Base-by-base conservation (phyloP, 2,888 invertebrate species). In the Hypercompe scribonia region DNA sequence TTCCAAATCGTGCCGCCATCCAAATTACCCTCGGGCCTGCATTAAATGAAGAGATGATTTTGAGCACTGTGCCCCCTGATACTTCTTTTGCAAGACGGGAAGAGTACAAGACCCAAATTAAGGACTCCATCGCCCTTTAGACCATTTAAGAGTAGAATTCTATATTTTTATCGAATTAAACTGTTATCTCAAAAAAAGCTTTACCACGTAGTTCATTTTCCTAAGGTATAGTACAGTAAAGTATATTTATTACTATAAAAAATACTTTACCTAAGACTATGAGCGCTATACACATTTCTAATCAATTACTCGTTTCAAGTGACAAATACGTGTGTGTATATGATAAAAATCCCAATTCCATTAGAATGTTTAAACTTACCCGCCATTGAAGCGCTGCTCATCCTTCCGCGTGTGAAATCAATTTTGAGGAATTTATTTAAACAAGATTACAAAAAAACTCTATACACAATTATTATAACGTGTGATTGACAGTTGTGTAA, bases 371-470 rank as follows among this genome's bases (percentile, higher is more conserved):
- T 50, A 72, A 83, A 89, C 91, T 90, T 88, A 95, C 95, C 95
- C 80, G 95, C 95, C 95, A 95, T 95, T n/a, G 95, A 95, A 90
- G 95, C 95, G 89, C 95, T 95, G 94, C 94, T 95, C 95, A 95
- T 95, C 82, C 92, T 94, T 77, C 95, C 95, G 66, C 94, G 91
- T 85, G 94, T 93, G 84, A 95, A 95, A 94, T 94, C 94, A 94
- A 95, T 95, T 90, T 92, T 95, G 93, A 89, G 87, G 83, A 78
- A 82, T 85, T 86, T 79, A 76, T 76, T 73, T 58, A 67, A 74
- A 76, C 72, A 68, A 61, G 71, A 64, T 78, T 72, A 71, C 74
- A 84, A 82, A 77, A n/a, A 80, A 77, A 74, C 65, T 34, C 74
- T 81, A 65, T 66, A 75, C 69, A 63, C 74, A 79, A 68, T 69